Evolutionary conservation across 2,113 vertebrate genomes (phyloP).

Genomic region (Ochotona curzoniae): DNA sequence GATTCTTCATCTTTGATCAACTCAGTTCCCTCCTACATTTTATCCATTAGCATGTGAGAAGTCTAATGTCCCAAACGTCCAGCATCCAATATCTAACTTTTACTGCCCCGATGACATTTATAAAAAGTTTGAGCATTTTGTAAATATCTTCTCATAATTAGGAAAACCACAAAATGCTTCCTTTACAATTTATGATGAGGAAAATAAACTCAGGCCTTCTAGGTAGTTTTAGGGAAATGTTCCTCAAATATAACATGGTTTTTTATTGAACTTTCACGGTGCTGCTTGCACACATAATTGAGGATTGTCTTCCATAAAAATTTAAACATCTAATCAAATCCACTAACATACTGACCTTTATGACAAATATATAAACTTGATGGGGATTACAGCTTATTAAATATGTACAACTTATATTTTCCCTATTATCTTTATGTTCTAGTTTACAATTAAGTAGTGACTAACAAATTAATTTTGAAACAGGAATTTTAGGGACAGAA

Average conservation of each 20-base stretch:
- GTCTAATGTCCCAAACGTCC: not conserved
- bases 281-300: not conserved
- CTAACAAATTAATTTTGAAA: slow-evolving; percentile 26
- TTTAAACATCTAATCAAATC: not conserved
- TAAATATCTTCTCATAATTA: not conserved
- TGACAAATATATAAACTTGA: not conserved
- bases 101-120: not conserved
- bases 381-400: not conserved
- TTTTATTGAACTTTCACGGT: slow-evolving; percentile 40
- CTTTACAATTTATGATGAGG: not conserved
- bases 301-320: slow-evolving; percentile 1
- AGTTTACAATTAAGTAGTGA: slow-evolving; percentile 20
- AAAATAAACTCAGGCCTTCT: not conserved
- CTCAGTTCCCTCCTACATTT: not conserved
- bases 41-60: not conserved
- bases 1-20: not conserved
- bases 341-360: slow-evolving; percentile 2
- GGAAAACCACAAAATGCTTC: not conserved
- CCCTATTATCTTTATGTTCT: slow-evolving; percentile 7
- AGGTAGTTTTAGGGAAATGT: not conserved
- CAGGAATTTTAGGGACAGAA: not conserved
- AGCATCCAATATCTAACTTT: not conserved
- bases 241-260: not conserved
- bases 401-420: not conserved
- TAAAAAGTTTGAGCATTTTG: not conserved